These are phyloP conservation scores for Drosophila dunni DNA, from an alignment of 1,140 invertebrate species.

Conservation along the genomic window DNA sequence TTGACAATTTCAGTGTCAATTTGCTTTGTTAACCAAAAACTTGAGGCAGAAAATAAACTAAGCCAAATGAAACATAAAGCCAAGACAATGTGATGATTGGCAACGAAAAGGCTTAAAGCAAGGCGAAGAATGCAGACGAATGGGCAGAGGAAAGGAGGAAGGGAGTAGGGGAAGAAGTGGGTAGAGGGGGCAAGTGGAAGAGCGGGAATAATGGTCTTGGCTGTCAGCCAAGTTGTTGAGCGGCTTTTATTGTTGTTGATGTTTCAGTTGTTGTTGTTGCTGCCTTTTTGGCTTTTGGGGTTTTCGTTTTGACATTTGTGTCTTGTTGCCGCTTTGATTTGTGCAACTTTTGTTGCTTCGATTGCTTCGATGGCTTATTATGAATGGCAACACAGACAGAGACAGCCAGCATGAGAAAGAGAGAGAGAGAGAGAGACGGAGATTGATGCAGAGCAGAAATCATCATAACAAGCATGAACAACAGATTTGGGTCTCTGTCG, in stretches of 20 bases:
- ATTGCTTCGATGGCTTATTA: conserved; percentile 69
- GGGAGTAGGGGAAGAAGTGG: neutral
- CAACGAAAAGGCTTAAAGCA: conserved; percentile 3
- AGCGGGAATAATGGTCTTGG: conserved; percentile 12
- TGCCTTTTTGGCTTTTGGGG: conserved; percentile 47
- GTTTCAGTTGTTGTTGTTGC: neutral
- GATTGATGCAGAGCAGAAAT: conserved; percentile 42
- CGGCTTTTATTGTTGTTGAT: conserved; percentile 52
- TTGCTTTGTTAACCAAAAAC: conserved; percentile 20
- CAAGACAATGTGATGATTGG: conserved; percentile 8
- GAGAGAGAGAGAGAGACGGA: conserved; percentile 13
- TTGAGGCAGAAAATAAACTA: conserved; percentile 17
- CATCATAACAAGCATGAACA: conserved; percentile 73
- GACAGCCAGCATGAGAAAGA: conserved; percentile 6
- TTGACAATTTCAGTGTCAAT: conserved; percentile 64
- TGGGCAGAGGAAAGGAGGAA: neutral
- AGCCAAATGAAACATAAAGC: conserved; percentile 15
- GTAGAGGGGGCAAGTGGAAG: neutral
- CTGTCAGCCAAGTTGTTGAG: conserved; percentile 54
- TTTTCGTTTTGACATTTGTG: conserved; percentile 56
- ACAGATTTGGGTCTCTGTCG: conserved; percentile 29
- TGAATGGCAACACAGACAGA: conserved; percentile 57
- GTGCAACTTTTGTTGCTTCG: conserved; percentile 56
- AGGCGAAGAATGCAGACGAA: conserved; percentile 23
- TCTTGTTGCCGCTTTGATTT: conserved; percentile 70